Evolutionary conservation across 1,140 invertebrate species (phyloP), one percentile per base, ranked within the genome.

Genomic region (Apis florea): DNA sequence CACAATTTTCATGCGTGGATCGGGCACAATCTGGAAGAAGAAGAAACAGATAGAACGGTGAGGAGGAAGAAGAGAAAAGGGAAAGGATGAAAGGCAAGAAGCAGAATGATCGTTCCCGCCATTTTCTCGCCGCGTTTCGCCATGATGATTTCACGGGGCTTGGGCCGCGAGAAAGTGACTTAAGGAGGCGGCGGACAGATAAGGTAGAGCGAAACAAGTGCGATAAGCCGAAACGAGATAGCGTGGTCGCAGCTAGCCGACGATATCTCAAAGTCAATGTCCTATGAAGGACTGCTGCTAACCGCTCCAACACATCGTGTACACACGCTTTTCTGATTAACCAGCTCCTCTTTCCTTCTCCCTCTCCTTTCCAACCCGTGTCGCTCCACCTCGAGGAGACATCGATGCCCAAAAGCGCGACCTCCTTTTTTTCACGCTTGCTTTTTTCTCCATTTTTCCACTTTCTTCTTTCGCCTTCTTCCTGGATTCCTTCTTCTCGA

Each of bases 201-300:
- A 92, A 92, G 89, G 89, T 91, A 91, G 86, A 84, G 85, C 88
- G 91, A 88, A 91, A 91, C 88, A 90, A 91, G 88, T 85, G 86
- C 85, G 92, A 92, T 92, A 92, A 92, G 88, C 91, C 87, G 89
- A 90, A 93, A 91, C 87, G 90, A 92, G 91, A 93, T 92, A 93
- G 87, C 85, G 89, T 89, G 88, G 90, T 90, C 88, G 89, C 86
- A 89, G 89, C 88, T 85, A 85, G 82, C 80, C 87, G 76, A 86
- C 90, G 90, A 90, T 93, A 93, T 93, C 92, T 93, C 92, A 93
- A 93, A 93, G 93, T 93, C 93, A 93, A 93, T 93, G 93, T 93
- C 93, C 93, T 93, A 93, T 92, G 92, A 93, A 93, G 92, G 90
- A 93, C 91, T 93, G 90, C 51, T 71, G 85, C 83, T 77, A 88